Conservation (phyloP, 2,113 vertebrate genomes). For the Urocolius indicus region DNA sequence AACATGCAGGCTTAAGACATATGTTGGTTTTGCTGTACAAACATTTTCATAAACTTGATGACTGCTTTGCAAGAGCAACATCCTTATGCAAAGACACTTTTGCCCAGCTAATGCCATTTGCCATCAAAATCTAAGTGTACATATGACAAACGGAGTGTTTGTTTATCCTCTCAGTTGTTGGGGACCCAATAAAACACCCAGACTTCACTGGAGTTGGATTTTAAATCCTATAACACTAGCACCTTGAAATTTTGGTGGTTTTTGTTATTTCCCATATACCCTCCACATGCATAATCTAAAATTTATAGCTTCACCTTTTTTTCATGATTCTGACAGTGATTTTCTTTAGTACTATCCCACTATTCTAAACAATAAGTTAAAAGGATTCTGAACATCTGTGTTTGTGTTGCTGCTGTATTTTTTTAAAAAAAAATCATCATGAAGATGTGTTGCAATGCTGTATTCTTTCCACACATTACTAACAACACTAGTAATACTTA, state of each 20-base stretch:
- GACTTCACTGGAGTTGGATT: not conserved
- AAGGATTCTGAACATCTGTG: not conserved
- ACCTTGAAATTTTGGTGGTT: not conserved
- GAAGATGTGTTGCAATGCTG: accelerated
- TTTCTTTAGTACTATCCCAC: not conserved
- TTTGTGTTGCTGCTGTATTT: not conserved
- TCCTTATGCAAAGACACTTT: not conserved
- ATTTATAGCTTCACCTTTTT: not conserved
- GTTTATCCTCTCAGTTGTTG: not conserved
- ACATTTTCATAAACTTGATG: not conserved
- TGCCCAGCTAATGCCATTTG: not conserved
- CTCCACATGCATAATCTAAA: not conserved
- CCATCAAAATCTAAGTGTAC: not conserved
- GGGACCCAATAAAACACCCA: not conserved
- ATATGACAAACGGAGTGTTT: not conserved
- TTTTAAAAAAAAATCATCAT: not conserved
- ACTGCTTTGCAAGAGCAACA: not conserved
- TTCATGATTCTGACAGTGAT: not conserved
- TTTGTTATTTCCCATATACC: not conserved
- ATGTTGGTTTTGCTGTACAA: not conserved
- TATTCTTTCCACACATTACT: not conserved
- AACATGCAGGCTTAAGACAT: not conserved
- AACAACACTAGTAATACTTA: not conserved
- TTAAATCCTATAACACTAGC: not conserved
- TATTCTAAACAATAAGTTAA: not conserved